These are phyloP conservation scores for Antedon bifida DNA, from an alignment of 35 echinoderm and acorn worm genomes.

Conservation along the genomic window DNA sequence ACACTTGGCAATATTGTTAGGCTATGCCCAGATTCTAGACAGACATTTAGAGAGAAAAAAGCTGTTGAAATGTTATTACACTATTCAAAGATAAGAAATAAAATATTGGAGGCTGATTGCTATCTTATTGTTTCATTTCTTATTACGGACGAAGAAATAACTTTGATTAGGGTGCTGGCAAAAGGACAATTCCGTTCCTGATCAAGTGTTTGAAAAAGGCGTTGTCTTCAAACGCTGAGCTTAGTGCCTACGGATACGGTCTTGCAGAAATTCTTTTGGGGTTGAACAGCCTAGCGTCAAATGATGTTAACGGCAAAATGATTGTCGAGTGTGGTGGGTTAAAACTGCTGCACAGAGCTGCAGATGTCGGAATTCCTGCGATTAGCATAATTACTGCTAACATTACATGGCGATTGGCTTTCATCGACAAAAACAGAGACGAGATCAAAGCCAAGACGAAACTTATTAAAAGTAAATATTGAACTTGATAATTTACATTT, in stretches of 20 bases:
- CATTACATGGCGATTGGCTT: constrained; percentile 61
- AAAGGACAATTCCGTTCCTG: background rate
- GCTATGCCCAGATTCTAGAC: constrained; percentile 12
- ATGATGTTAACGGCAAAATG: constrained; percentile 77
- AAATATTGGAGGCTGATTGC: constrained; percentile 19
- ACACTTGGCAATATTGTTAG: constrained; percentile 52
- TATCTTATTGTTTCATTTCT: background rate
- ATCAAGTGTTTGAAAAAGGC: background rate
- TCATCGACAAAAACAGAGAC: constrained; percentile 40
- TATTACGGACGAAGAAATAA: background rate
- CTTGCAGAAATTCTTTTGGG: constrained; percentile 48
- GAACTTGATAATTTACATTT: background rate
- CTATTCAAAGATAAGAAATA: constrained; percentile 19
- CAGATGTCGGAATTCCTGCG: constrained; percentile 17
- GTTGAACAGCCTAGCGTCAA: constrained; percentile 58
- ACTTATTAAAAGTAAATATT: constrained; percentile 45
- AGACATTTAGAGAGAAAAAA: constrained; percentile 7
- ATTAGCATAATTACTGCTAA: constrained; percentile 38
- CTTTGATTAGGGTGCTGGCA: background rate
- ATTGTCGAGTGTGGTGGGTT: constrained; percentile 52
- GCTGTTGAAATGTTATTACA: constrained; percentile 24
- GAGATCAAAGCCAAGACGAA: constrained; percentile 30
- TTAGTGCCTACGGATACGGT: constrained; percentile 32
- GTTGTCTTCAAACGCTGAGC: background rate
- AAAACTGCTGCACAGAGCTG: constrained; percentile 10